These are phyloP conservation scores for Sternarchorhynchus goeldii DNA, from an alignment of 2,797 vertebrate genomes.

Conservation along the genomic window DNA sequence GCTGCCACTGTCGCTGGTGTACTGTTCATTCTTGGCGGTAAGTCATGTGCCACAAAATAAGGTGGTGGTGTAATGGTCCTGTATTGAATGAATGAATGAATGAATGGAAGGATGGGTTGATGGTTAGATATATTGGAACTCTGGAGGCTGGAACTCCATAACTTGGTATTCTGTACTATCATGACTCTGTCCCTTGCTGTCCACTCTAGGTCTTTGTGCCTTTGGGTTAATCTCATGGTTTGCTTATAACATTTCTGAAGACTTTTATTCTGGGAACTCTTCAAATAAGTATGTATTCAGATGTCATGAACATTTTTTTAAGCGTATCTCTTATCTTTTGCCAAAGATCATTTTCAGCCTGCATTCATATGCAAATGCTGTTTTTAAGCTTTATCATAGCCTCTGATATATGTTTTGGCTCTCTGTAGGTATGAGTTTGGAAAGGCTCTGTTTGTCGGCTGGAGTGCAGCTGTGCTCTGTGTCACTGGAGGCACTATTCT, in stretches of 20 bases:
- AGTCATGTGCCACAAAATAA: slow-evolving; percentile 18
- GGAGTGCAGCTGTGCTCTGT: slow-evolving; percentile 81
- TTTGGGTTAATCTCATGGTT: slow-evolving; percentile 71
- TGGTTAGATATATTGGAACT: neutral
- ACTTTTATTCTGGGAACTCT: neutral
- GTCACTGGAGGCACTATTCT: slow-evolving; percentile 83
- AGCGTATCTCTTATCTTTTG: neutral
- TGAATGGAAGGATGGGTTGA: neutral
- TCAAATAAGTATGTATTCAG: slow-evolving; percentile 14
- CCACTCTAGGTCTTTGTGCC: slow-evolving; percentile 63
- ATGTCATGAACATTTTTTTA: neutral
- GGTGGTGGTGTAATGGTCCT: neutral
- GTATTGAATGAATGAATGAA: neutral
- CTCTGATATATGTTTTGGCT: neutral
- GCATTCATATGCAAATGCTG: too few species aligned
- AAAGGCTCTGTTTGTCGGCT: slow-evolving; percentile 86
- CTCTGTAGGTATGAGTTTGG: slow-evolving; percentile 85
- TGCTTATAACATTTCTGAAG: slow-evolving; percentile 59
- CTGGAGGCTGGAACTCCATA: too few species aligned
- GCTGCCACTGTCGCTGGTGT: slow-evolving; percentile 80
- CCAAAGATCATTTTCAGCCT: too few species aligned
- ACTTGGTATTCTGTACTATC: neutral
- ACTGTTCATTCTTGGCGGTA: slow-evolving; percentile 84
- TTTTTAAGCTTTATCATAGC: too few species aligned
- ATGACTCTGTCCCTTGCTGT: neutral